Evolutionary conservation across 2,113 vertebrate genomes (phyloP).

Genomic region (Accipiter cooperii): DNA sequence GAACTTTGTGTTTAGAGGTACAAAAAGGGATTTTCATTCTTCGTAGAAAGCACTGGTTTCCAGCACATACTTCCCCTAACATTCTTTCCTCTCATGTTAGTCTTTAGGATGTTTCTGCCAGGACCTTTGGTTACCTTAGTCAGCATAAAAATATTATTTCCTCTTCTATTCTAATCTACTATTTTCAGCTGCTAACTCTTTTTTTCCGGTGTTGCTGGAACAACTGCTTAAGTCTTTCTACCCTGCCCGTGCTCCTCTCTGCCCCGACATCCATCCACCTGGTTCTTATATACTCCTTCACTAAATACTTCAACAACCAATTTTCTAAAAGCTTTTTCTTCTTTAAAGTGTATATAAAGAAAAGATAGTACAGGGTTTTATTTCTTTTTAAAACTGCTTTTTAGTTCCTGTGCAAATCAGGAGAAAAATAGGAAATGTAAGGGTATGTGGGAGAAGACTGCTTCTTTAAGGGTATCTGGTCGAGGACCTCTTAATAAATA

Average conservation of each 20-base stretch:
- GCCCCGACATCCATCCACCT: background rate
- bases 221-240: background rate
- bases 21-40: background rate
- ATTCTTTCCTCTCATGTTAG: background rate
- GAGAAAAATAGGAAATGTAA: background rate
- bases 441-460: background rate
- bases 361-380: background rate
- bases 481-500: background rate
- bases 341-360: background rate
- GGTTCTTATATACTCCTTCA: background rate
- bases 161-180: background rate
- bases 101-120: background rate
- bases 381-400: background rate
- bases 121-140: background rate
- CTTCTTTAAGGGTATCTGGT: background rate
- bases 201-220: background rate
- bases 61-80: background rate
- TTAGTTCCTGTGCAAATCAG: background rate
- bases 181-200: background rate
- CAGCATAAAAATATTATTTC: background rate
- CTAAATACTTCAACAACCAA: background rate
- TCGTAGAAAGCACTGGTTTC: background rate
- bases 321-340: background rate
- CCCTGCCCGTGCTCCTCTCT: background rate
- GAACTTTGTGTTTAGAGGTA: background rate